Evolutionary conservation across 2,888 invertebrate genomes (phyloP).

Genomic region (Schizotus pectinicornis): DNA sequence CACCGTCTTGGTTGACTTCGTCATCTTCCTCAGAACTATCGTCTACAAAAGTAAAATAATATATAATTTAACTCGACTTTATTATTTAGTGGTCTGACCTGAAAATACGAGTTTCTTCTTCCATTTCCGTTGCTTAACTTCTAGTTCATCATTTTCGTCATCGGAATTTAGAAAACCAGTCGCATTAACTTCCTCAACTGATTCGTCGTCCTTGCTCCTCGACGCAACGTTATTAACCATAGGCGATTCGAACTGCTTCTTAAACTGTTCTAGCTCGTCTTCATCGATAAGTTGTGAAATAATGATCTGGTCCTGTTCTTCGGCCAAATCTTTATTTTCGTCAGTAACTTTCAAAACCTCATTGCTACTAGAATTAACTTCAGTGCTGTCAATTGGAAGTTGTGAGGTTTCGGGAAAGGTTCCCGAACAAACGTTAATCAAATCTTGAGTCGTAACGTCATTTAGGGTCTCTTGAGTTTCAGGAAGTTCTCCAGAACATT

Average conservation of each 20-base stretch:
- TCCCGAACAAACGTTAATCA: constrained; percentile 54
- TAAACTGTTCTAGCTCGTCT: constrained; percentile 51
- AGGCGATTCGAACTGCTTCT: constrained; percentile 48
- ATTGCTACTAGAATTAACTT: background rate
- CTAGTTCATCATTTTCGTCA: constrained; percentile 40
- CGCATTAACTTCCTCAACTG: constrained; percentile 38
- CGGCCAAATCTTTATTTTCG: constrained; percentile 43
- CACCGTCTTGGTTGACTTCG: constrained; percentile 51
- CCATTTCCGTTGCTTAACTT: constrained; percentile 42
- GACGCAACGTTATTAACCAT: constrained; percentile 17
- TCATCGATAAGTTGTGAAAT: constrained; percentile 52
- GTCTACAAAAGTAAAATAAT: constrained; percentile 43
- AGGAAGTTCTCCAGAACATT: constrained; percentile 61
- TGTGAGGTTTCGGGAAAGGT: constrained; percentile 40
- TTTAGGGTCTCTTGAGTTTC: constrained; percentile 23
- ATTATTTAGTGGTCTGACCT: constrained; percentile 48
- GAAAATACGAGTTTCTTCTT: constrained; percentile 60
- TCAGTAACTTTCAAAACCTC: background rate
- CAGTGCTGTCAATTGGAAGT: background rate
- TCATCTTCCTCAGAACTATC: constrained; percentile 46
- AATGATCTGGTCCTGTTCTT: constrained; percentile 46
- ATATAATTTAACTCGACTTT: constrained; percentile 44
- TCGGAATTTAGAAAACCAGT: constrained; percentile 47
- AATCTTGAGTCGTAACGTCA: constrained; percentile 45
- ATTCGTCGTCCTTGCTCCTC: constrained; percentile 14